Percentiles rank a stretch among this genome's conserved stretches.
Conservation (phyloP, 2,113 vertebrate genomes). For the Phalacrocorax pelagicus region DNA sequence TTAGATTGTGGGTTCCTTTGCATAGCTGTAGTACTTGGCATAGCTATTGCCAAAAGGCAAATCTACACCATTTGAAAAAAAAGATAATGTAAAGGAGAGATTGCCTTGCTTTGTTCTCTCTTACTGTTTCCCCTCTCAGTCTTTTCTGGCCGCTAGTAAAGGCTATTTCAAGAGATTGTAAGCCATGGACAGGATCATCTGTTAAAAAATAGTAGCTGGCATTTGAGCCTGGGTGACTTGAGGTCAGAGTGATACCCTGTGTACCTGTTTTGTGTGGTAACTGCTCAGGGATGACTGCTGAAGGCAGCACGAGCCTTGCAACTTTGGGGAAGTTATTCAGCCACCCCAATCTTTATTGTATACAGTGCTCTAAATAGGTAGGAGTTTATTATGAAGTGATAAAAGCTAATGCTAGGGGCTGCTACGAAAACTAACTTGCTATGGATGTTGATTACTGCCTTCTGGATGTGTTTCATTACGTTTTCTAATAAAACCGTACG, state of each 20-base stretch:
- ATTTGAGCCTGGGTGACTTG: not conserved
- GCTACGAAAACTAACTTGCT: not conserved
- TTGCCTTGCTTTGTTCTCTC: not conserved
- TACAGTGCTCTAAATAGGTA: not conserved
- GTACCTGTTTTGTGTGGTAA: not conserved
- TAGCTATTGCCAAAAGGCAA: not conserved
- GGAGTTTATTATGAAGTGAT: not conserved
- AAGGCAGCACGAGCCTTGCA: not conserved
- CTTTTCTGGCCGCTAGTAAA: not conserved
- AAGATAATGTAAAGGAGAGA: not conserved
- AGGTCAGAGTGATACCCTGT: not conserved
- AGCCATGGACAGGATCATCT: not conserved
- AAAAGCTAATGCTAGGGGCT: not conserved
- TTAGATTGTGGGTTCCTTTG: not conserved
- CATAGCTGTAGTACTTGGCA: not conserved
- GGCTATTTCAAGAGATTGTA: not conserved
- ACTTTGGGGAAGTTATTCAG: not conserved
- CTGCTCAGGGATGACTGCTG: not conserved
- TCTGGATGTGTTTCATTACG: not conserved
- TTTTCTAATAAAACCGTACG: not conserved
- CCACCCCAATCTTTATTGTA: not conserved
- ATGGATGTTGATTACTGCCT: not conserved
- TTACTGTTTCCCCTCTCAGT: not conserved
- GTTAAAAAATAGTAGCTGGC: constrained; percentile 14
- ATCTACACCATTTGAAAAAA: not conserved